Evolutionary conservation across 2,888 invertebrate species (phyloP).

Genomic region (Drosophila paranaensis): DNA sequence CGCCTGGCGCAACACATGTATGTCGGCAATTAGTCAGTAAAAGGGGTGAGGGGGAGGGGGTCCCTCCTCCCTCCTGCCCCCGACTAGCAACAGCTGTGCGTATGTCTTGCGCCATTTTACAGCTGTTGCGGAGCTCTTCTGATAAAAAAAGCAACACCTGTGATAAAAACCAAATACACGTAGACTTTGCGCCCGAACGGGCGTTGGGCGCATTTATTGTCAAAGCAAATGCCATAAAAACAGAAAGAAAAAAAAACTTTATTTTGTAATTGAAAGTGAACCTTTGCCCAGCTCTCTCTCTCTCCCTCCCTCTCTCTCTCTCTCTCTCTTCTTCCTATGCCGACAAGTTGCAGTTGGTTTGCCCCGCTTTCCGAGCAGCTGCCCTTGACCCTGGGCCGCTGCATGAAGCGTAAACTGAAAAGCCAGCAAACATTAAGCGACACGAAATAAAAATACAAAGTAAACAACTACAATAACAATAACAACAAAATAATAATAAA

Average conservation of each 20-base stretch:
- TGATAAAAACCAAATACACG: constrained; percentile 48
- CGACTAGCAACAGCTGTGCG: constrained; percentile 17
- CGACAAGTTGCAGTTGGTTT: constrained; percentile 2
- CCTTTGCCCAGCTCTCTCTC: constrained; percentile 49
- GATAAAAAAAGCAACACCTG: constrained; percentile 44
- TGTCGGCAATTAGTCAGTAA: constrained; percentile 61
- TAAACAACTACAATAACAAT: constrained; percentile 23
- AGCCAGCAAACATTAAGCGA: constrained; percentile 16
- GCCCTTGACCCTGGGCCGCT: constrained; percentile 56
- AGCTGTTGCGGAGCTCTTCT: constrained; percentile 42
- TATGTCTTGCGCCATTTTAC: constrained; percentile 39
- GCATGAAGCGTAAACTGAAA: constrained; percentile 46
- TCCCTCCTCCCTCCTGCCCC: too few relatives aligned
- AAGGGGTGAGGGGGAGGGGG: background rate
- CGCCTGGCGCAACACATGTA: constrained; percentile 54
- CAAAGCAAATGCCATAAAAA: constrained; percentile 36
- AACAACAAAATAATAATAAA: constrained; percentile 22
- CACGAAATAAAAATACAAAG: constrained; percentile 29
- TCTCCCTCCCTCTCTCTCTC: background rate
- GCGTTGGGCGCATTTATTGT: constrained; percentile 39
- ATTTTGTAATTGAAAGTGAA: constrained; percentile 40
- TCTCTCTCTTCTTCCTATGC: background rate
- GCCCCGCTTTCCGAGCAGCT: constrained; percentile 13
- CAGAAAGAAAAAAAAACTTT: constrained; percentile 11
- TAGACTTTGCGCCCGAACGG: constrained; percentile 46